phyloP scores from a whole-genome alignment of 2,797 vertebrate genomes.

The Mus minutoides region DNA sequence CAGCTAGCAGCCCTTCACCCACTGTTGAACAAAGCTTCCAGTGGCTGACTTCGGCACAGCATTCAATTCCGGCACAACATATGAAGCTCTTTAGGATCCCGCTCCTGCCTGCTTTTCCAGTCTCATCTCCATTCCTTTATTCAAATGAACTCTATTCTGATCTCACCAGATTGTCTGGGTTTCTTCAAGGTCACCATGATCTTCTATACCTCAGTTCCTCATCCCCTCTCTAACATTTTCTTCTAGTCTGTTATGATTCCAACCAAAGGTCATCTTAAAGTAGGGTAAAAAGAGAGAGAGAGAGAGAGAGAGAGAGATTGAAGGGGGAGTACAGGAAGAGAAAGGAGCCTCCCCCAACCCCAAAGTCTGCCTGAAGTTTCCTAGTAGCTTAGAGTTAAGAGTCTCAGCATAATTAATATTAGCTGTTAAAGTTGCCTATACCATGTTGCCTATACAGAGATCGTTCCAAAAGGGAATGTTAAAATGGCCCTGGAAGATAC shows the following conservation, averaged over 20 bases:
- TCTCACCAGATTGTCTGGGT: background rate
- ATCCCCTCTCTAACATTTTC: background rate
- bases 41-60: background rate
- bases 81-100: background rate
- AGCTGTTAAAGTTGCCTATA: too few species aligned
- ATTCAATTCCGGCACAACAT: background rate
- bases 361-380: background rate
- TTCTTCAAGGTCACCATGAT: slow-evolving; percentile 12
- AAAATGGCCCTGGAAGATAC: background rate
- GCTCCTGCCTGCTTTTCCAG: background rate
- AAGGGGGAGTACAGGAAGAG: background rate
- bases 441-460: background rate
- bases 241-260: background rate
- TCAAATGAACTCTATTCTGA: slow-evolving; percentile 54
- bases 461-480: background rate
- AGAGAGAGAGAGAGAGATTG: too few species aligned
- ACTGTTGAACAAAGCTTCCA: slow-evolving; percentile 20
- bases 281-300: background rate
- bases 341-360: background rate
- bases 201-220: background rate
- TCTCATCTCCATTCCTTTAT: slow-evolving; percentile 37
- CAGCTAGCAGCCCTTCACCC: background rate
- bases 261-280: background rate
- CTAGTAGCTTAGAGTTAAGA: background rate
- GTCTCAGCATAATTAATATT: background rate